Evolutionary conservation across 2,888 invertebrate species (phyloP).

Genomic region (Adelphocoris suturalis): DNA sequence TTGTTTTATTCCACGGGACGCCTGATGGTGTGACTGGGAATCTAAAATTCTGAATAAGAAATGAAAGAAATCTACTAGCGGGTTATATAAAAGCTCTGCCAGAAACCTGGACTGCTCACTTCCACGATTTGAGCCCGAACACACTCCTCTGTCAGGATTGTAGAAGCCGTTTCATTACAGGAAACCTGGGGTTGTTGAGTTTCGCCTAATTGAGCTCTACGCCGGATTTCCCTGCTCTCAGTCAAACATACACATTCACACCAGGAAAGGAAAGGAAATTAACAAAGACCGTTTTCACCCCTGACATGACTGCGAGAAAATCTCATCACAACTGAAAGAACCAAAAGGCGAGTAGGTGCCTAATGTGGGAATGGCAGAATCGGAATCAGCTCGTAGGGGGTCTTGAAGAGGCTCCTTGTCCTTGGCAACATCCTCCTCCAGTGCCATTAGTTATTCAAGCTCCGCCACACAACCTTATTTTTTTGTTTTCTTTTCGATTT

Average conservation of each 20-base stretch:
- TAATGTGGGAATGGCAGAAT: conserved; percentile 54
- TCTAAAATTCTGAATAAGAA: no score
- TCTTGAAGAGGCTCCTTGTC: conserved; percentile 51
- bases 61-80: no score
- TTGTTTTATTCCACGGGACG: no score
- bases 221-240: conserved; percentile 18
- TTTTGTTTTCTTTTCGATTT: conserved; percentile 32
- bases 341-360: neutral
- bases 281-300: conserved; percentile 19
- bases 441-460: conserved; percentile 44
- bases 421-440: conserved; percentile 54
- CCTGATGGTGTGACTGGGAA: no score
- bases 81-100: no score
- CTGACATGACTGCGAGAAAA: neutral
- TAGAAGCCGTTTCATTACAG: neutral
- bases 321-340: neutral
- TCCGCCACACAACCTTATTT: conserved; percentile 26
- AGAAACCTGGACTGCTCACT: no score
- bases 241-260: neutral
- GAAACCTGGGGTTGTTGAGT: neutral
- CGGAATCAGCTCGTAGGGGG: conserved; percentile 33
- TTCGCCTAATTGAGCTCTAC: neutral
- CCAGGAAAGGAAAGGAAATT: neutral
- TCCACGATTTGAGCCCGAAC: no score
- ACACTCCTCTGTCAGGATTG: no score